Evolutionary conservation across 2,888 invertebrate genomes (phyloP), one percentile per base, ranked within the genome.

Genomic region (Nymphalis polychloros): DNA sequence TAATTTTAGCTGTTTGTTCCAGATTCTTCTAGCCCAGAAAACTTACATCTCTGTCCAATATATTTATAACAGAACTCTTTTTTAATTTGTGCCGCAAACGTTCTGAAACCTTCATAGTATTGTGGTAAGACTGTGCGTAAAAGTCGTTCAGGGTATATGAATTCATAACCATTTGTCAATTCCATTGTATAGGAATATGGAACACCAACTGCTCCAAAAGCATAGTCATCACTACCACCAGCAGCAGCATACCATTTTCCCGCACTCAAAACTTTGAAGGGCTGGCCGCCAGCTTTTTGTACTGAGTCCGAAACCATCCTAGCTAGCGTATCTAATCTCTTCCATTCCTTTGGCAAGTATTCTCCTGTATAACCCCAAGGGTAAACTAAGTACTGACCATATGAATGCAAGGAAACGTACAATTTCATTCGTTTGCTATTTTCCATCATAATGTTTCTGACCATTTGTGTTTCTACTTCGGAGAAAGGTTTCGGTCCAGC

Each of bases 321-420:
- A 0, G 89, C 94, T 41, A 94, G 72, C 0, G 73, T 63, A 65
- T 93, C 86, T 5, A 94, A 79, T 64, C 88, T 88, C 61, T 86
- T 85, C 85, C 92, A 93, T 20, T 91, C 84, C 7, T 86, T 82
- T 0, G 94, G 94, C 27, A 93, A 78, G 1, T 69, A 88, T 0
- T 92, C 80, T 0, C 81, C 85, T 0, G 94, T 94, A 72, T 89
- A 95, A 16, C 95, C 95, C 94, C 94, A 95, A 0, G 95, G 95
- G 76, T 95, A 94, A 0, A 95, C 90, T 59, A 95, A 77, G 73
- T 93, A 94, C 70, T 93, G 90, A 3, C 96, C 96, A 72, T 95
- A 96, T 1, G 95, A 92, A 81, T 97, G 96, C 61, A 96, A 79
- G 0, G 95, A 94, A 0, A 96, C 84, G 81, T 96, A 96, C 27